These are phyloP conservation scores for Chromis chromis DNA, from an alignment of 2,797 vertebrate genomes.

Conservation along the genomic window DNA sequence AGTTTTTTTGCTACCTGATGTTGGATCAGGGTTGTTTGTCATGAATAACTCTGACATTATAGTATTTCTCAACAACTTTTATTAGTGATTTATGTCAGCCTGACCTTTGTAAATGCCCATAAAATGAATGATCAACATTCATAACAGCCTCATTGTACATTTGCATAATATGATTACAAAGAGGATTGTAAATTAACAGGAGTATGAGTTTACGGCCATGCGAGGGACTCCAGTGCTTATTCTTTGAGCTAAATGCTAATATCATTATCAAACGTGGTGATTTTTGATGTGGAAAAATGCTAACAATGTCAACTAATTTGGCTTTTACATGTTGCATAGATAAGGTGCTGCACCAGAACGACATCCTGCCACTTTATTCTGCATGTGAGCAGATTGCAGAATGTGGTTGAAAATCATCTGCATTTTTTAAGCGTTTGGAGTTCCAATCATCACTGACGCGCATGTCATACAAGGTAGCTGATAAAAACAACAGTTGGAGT, in stretches of 20 bases:
- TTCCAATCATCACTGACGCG: no score
- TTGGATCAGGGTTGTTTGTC: slow-evolving; percentile 4
- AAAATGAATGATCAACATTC: slow-evolving; percentile 44
- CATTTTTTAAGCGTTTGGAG: no score
- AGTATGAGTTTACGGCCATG: not conserved
- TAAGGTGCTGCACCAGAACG: not conserved
- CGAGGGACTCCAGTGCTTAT: not conserved
- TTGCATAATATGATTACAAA: slow-evolving; percentile 32
- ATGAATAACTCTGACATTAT: slow-evolving; percentile 20
- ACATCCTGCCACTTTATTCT: no score
- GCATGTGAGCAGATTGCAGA: no score
- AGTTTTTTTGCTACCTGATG: slow-evolving; percentile 23
- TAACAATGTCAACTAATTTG: not conserved
- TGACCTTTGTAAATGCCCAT: slow-evolving; percentile 43
- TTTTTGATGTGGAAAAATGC: not conserved
- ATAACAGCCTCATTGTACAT: slow-evolving; percentile 19
- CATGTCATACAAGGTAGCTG: no score
- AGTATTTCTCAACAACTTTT: slow-evolving; percentile 35
- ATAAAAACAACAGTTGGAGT: no score
- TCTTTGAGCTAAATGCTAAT: not conserved
- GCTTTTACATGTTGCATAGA: not conserved
- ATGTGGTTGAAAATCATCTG: no score
- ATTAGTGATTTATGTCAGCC: slow-evolving; percentile 37
- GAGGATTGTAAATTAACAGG: slow-evolving; percentile 28
- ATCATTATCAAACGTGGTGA: not conserved